Evolutionary conservation across 2,113 vertebrate species (phyloP), one percentile per base, ranked within the genome.

Genomic region (Protobothrops mucrosquamatus): DNA sequence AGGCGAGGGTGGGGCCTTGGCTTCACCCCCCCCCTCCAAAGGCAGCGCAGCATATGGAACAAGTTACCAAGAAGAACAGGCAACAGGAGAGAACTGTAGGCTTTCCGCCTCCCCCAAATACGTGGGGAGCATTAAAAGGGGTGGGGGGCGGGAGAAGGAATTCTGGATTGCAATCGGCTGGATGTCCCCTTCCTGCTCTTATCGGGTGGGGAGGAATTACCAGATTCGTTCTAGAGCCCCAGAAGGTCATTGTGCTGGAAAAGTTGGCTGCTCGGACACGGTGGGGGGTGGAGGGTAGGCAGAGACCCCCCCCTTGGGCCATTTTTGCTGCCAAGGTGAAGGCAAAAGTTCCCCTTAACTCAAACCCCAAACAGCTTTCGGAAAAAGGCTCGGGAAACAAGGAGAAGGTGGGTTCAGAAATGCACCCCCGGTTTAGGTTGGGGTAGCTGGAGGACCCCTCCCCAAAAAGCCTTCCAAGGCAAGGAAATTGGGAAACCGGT

Each of bases 21-120:
- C 88, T 56, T 2, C n/a, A n/a, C n/a, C 20, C 69, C 26, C 55
- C 43, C 69, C 26, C n/a, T 34, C 54, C 57, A 4, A 52, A 56
- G 89, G 87, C 26, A 55, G 22, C 39, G 24, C 24, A 74, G 10
- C 91, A 90, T 87, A 69, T 86, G 90, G 93, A 92, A 92, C 7
- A 64, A 86, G 74, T 92, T 90, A 94, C 59, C 20, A 29, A 20
- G 4, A 43, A 74, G 64, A 57, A 86, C 85, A 81, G 52, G 20
- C 48, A 24, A 51, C 26, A n/a, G 22, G 87, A 89, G 59, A 55
- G 20, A 91, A 14, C 54, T 2, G 9, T 55, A 6, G 3, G 0
- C 14, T 14, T 46, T 2, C 22, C 34, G 0, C 69, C 57, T 0
- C 34, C 90, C 90, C n/a, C 2, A 52, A 51, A 39, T 29, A 14